These are phyloP conservation scores for Miniopterus natalensis DNA, from an alignment of 2,113 vertebrate species.

Conservation along the genomic window DNA sequence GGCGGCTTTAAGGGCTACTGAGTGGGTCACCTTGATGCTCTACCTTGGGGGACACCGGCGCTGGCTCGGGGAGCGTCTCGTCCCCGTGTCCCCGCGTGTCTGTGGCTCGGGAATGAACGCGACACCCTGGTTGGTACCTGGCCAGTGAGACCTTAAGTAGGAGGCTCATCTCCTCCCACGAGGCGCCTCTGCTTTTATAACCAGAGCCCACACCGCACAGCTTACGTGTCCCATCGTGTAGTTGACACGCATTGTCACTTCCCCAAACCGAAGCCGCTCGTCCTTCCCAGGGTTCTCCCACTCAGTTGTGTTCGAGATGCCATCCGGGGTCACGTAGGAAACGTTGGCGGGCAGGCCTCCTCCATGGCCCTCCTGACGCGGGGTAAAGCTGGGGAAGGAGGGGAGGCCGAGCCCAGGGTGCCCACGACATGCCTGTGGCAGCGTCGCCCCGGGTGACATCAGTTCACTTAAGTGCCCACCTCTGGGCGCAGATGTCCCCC, in stretches of 20 bases:
- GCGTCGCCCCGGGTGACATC: neutral
- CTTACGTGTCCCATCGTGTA: neutral
- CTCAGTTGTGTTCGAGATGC: neutral
- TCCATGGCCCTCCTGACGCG: neutral
- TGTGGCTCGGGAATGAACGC: neutral
- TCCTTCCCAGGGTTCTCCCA: neutral
- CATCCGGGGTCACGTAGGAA: neutral
- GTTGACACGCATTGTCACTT: neutral
- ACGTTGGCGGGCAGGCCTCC: neutral
- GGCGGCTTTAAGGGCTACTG: accelerated
- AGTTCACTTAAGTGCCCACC: neutral
- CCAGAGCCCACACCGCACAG: neutral
- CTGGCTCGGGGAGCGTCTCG: neutral
- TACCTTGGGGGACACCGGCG: neutral
- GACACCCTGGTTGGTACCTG: neutral
- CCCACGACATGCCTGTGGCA: neutral
- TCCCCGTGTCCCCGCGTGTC: neutral
- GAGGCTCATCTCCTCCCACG: neutral
- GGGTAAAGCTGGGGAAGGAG: neutral
- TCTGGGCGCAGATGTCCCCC: neutral
- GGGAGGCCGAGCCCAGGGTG: neutral
- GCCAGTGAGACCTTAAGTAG: neutral
- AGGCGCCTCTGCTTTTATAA: neutral
- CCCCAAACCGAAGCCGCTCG: neutral
- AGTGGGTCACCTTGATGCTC: too few relatives aligned